Conservation (phyloP, 2,797 vertebrate species). For the Pangasius mekongensis region DNA sequence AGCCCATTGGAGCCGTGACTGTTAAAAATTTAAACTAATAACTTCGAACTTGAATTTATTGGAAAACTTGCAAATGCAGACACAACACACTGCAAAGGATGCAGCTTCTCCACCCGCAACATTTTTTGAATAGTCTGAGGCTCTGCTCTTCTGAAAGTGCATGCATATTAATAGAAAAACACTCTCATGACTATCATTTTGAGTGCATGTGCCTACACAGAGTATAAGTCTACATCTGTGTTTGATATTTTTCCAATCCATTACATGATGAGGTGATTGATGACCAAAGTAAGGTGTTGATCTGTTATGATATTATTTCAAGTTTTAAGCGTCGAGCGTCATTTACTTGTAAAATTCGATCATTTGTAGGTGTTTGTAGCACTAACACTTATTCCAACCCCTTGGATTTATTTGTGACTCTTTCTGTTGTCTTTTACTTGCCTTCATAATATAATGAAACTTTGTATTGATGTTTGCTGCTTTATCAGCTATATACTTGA, state of each 20-base stretch:
- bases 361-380: neutral
- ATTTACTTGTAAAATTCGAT: neutral
- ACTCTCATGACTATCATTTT: neutral
- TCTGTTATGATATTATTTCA: neutral
- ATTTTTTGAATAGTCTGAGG: neutral
- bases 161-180: neutral
- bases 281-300: neutral
- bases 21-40: neutral
- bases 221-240: neutral
- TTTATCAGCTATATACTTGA: neutral
- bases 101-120: neutral
- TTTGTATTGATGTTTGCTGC: neutral
- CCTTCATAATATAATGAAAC: neutral
- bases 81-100: neutral
- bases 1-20: neutral
- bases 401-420: neutral
- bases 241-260: neutral
- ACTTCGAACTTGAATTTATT: neutral
- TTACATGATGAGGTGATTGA: neutral
- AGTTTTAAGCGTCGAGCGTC: neutral
- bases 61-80: neutral
- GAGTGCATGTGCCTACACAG: neutral
- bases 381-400: neutral
- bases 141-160: neutral
- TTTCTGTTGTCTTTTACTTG: neutral